Evolutionary conservation across 2,888 invertebrate genomes (phyloP), one percentile per base, ranked within the genome.

Genomic region (Tridacna gigas): DNA sequence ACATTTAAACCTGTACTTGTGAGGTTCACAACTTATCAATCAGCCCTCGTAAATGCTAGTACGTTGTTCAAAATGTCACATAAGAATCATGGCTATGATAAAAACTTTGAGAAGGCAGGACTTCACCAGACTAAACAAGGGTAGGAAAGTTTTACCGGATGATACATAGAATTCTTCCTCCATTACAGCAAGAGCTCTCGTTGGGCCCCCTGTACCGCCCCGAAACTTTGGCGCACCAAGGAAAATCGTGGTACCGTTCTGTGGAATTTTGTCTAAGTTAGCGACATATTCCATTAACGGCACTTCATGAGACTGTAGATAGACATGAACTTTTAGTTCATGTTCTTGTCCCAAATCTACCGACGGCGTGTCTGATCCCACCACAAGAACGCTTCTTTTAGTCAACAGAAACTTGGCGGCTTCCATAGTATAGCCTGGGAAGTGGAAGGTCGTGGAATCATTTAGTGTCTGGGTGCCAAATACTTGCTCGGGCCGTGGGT

Each of bases 311-410:
- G 80, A 74, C n/a, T 83, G 83, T 7, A 83, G 71, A 56, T 83
- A 83, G 25, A 77, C 69, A 37, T 86, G 86, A 37, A 80, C 81
- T 4, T 65, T 63, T 45, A 67, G 77, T 9, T 7, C 51, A 0
- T n/a, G 7, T 25, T 78, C 51, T 7, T 93, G 84, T 86, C 96
- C 96, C 0, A 95, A 95, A 93, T 97, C 97, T 3, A 96, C 94
- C 12, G 96, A 96, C 0, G 96, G 95, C 0, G 96, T 96, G 91
- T 97, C 97, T 0, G 97, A 95, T 0, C 97, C 97, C 9, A 96
- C 95, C 82, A 97, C 96, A 25, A 37, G 56, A 4, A 74, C 61
- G 15, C 20, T n/a, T n/a, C 74, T 26, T 45, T 61, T 20, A 2
- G 22, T 61, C 20, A 61, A 45, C 22, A 74, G 26, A 22, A 48